These are phyloP conservation scores for Platalea minor DNA, from an alignment of 2,797 vertebrate species.

Conservation along the genomic window DNA sequence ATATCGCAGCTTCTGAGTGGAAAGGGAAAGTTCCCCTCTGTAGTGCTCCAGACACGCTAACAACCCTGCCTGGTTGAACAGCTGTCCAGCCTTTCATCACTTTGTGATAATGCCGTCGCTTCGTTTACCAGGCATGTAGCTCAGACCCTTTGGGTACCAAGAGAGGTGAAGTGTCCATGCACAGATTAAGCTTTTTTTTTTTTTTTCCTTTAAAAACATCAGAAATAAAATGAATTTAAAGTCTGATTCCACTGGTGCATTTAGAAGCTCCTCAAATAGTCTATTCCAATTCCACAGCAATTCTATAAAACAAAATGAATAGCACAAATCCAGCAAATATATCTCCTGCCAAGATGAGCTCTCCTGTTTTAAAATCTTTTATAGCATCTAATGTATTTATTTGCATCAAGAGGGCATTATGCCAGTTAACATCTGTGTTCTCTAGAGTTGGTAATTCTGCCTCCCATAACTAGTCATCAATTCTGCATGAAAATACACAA, in stretches of 20 bases:
- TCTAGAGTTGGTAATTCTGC: constrained; percentile 67
- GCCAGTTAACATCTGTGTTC: constrained; percentile 68
- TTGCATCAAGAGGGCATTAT: constrained; percentile 67
- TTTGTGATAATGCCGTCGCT: background rate
- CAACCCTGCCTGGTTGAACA: background rate
- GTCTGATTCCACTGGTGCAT: constrained; percentile 31
- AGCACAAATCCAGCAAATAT: constrained; percentile 60
- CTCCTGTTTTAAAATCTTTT: constrained; percentile 68
- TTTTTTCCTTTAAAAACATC: background rate
- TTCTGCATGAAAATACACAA: constrained; percentile 62
- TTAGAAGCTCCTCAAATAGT: constrained; percentile 51
- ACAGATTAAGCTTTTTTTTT: background rate
- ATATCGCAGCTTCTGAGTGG: background rate
- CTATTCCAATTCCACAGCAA: constrained; percentile 46
- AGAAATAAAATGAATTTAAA: constrained; percentile 36
- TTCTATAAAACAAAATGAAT: constrained; percentile 66
- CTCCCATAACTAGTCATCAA: constrained; percentile 63
- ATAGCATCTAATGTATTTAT: constrained; percentile 66
- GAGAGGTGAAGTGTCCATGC: background rate
- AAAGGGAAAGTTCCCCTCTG: background rate
- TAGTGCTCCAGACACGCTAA: background rate
- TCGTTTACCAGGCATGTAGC: background rate
- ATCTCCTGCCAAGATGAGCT: constrained; percentile 62
- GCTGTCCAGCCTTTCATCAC: background rate
- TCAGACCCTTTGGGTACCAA: background rate